A percentile compares a stretch with the other conserved stretches of the same genome.
Conservation (phyloP, 2,113 vertebrate genomes). For the Phoenicopterus ruber region DNA sequence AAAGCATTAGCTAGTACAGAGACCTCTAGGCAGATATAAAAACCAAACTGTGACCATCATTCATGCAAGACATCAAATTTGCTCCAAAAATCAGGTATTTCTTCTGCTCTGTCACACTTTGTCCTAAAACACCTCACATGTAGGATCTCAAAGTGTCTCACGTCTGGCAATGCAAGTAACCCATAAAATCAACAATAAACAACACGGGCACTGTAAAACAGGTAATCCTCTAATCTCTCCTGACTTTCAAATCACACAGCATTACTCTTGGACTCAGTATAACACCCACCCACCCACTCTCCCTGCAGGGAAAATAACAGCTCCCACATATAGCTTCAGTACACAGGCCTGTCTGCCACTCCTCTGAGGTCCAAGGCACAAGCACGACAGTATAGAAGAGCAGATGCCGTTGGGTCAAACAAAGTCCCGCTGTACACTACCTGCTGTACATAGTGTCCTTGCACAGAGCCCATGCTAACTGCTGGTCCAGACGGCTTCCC, state of each 20-base stretch:
- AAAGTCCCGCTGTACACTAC: constrained; percentile 69
- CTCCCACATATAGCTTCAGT: not conserved
- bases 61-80: not conserved
- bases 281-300: not conserved
- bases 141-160: not conserved
- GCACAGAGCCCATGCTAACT: constrained; percentile 83
- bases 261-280: not conserved
- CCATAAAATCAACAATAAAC: not conserved
- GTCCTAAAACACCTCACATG: not conserved
- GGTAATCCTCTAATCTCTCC: not conserved
- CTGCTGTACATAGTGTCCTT: constrained; percentile 93
- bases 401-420: not conserved
- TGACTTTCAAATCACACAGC: not conserved
- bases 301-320: not conserved
- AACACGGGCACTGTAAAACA: not conserved
- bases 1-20: not conserved
- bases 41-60: not conserved
- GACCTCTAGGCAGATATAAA: not conserved
- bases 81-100: not conserved
- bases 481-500: constrained; percentile 89
- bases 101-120: not conserved
- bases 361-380: not conserved
- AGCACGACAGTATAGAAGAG: not conserved
- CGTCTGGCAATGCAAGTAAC: not conserved
- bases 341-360: not conserved